Percentiles rank a stretch among this genome's conserved stretches.
phyloP scores from a whole-genome alignment of 2,888 invertebrate species.

The Pheosia tremula region DNA sequence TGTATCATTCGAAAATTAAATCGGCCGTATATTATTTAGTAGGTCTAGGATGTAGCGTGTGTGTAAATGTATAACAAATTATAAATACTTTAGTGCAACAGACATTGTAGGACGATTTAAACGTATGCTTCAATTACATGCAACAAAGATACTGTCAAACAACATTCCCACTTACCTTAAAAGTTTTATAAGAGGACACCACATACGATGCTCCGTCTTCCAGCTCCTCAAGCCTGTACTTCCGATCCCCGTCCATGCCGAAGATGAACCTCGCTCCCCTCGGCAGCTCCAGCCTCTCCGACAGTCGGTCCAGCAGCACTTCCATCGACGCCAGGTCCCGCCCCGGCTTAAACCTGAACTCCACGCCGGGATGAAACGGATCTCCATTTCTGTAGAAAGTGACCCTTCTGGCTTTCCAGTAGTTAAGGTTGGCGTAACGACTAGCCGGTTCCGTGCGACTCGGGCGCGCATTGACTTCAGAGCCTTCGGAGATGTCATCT shows the following conservation, averaged over 20 bases:
- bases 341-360: constrained; percentile 93
- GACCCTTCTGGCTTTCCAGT: constrained; percentile 94
- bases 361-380: constrained; percentile 95
- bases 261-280: constrained; percentile 96
- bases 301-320: constrained; percentile 93
- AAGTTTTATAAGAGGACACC: constrained; percentile 95
- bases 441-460: constrained; percentile 83
- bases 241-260: constrained; percentile 95
- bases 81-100: too few species aligned
- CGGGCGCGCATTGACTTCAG: constrained; percentile 80
- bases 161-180: constrained; percentile 86
- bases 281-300: constrained; percentile 93
- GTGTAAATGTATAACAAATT: too few species aligned
- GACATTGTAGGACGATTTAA: too few species aligned
- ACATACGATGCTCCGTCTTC: constrained; percentile 97
- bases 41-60: too few species aligned
- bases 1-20: too few species aligned
- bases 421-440: constrained; percentile 91
- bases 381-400: constrained; percentile 97
- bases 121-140: too few species aligned
- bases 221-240: constrained; percentile 92
- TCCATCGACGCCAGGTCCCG: constrained; percentile 94
- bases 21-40: too few species aligned
- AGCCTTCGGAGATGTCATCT: constrained; percentile 77
- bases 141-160: neutral